Evolutionary conservation across 1,140 invertebrate genomes (phyloP).

Genomic region (Leptopilina boulardi): DNA sequence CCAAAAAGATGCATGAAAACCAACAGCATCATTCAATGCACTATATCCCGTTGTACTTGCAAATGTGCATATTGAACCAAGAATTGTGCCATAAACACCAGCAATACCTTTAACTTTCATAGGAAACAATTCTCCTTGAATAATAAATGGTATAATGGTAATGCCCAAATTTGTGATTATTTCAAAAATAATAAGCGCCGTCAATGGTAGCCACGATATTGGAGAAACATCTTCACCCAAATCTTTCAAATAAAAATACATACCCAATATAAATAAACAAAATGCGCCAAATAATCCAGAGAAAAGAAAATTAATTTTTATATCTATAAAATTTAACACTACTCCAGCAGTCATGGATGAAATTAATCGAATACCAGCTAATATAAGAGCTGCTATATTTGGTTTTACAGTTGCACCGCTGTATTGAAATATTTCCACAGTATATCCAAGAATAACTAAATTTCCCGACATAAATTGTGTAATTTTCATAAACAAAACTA

Average conservation of each 20-base stretch:
- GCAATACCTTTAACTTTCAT: not conserved
- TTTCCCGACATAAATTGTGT: slow-evolving; percentile 85
- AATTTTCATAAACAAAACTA: slow-evolving; percentile 81
- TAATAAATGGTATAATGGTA: not conserved
- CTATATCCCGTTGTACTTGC: not conserved
- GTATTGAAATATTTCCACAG: not conserved
- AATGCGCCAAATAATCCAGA: not conserved
- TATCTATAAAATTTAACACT: not conserved
- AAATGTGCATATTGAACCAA: not conserved
- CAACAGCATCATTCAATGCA: not conserved
- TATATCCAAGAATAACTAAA: not conserved
- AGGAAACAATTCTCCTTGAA: slow-evolving; percentile 5
- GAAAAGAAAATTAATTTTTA: not conserved
- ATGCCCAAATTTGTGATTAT: not conserved
- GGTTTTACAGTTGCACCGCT: not conserved
- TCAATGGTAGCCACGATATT: not conserved
- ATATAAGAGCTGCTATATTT: not conserved
- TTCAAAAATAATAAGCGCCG: not conserved
- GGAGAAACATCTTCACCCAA: not conserved
- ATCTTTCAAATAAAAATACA: not conserved
- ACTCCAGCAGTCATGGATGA: not conserved
- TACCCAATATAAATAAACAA: not conserved
- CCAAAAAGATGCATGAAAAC: not conserved
- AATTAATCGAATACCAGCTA: not conserved
- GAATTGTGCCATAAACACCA: not conserved